phyloP scores from a whole-genome alignment of 1,140 invertebrate genomes.

The Lucilia cuprina region DNA sequence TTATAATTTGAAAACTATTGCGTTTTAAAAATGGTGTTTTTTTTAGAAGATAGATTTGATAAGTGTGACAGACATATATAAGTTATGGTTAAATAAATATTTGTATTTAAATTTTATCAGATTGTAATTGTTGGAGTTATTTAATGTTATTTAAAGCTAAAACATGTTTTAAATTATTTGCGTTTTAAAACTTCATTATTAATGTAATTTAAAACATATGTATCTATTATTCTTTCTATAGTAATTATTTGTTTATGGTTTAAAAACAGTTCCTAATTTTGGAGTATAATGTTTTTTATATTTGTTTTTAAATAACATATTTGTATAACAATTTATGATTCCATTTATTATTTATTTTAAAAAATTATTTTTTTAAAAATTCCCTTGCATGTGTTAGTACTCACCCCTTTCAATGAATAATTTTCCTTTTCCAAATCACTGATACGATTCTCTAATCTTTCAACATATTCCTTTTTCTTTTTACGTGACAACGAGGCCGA shows the following conservation, averaged over 20 bases:
- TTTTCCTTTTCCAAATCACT: constrained; percentile 78
- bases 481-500: constrained; percentile 89
- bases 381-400: constrained; percentile 43
- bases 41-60: background rate
- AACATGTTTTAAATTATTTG: no score
- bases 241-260: background rate
- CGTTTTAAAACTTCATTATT: no score
- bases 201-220: no score
- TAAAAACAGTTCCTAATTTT: background rate
- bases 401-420: constrained; percentile 73
- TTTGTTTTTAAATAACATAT: no score
- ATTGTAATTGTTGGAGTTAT: no score
- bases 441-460: constrained; percentile 77
- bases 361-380: no score
- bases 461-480: constrained; percentile 91
- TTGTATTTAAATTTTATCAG: no score
- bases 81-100: no score
- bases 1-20: background rate
- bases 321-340: no score
- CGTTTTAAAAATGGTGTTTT: background rate
- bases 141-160: no score
- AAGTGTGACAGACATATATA: background rate
- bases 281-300: background rate
- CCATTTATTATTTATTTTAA: no score
- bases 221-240: no score